Evolutionary conservation across 2,113 vertebrate species (phyloP).

Genomic region (Murina feae): DNA sequence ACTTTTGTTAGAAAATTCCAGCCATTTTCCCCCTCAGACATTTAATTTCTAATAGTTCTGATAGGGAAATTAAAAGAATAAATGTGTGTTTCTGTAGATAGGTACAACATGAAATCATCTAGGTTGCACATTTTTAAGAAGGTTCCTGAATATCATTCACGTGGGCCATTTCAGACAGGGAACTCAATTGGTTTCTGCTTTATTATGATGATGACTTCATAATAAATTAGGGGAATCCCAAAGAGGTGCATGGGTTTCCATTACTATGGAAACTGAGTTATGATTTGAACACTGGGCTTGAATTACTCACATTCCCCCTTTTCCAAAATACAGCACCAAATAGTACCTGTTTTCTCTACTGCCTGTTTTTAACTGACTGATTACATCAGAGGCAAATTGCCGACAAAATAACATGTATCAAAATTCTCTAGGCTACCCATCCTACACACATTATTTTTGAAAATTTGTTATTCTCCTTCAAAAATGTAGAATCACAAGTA

Average conservation of each 20-base stretch:
- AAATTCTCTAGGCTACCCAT: neutral
- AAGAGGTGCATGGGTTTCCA: neutral
- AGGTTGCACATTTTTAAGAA: neutral
- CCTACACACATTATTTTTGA: neutral
- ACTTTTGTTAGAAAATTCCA: neutral
- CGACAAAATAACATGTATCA: neutral
- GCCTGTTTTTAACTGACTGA: neutral
- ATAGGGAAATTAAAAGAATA: neutral
- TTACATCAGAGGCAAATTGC: neutral
- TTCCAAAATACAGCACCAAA: neutral
- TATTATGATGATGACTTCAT: neutral
- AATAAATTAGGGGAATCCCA: neutral
- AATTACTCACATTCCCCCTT: neutral
- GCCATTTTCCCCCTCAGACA: neutral
- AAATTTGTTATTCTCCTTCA: neutral
- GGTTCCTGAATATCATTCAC: neutral
- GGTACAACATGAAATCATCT: neutral
- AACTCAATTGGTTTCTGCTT: neutral
- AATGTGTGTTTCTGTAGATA: neutral
- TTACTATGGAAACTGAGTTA: neutral
- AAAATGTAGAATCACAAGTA: neutral
- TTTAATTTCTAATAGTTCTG: neutral
- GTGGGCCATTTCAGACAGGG: neutral
- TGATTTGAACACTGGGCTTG: neutral
- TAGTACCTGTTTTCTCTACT: neutral